Evolutionary conservation across 2,113 vertebrate genomes (phyloP).

Genomic region (Psettodes erumei): DNA sequence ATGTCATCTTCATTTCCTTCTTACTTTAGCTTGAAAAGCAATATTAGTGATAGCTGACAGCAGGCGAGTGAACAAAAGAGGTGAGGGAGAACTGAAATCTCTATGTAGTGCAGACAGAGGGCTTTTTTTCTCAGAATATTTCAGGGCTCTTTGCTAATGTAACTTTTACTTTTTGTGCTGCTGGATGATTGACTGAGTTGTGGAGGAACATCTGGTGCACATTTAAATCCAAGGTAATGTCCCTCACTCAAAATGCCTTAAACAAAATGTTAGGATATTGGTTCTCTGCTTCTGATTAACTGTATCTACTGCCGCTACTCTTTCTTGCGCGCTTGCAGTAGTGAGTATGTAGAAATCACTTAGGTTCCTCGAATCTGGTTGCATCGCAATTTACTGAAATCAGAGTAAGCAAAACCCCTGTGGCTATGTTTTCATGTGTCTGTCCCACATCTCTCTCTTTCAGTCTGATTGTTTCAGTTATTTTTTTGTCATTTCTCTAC

Average conservation of each 20-base stretch:
- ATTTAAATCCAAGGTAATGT: conserved; percentile 43
- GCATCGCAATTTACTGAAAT: not conserved
- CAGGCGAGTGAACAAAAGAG: conserved; percentile 24
- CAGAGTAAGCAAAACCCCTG: not conserved
- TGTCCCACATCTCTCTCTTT: not conserved
- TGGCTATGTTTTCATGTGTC: too few relatives aligned
- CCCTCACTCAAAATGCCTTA: not conserved
- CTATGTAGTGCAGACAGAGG: not conserved
- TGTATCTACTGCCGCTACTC: not conserved
- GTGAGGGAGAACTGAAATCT: conserved; percentile 20
- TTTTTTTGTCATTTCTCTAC: not conserved
- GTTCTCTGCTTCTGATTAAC: not conserved
- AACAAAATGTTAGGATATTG: not conserved
- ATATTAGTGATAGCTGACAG: conserved; percentile 62
- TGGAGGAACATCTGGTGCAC: conserved; percentile 16
- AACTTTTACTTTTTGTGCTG: not conserved
- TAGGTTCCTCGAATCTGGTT: conserved; percentile 34
- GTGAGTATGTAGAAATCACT: conserved; percentile 39
- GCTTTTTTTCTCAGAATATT: not conserved
- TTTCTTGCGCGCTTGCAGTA: not conserved
- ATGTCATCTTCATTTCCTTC: conserved; percentile 76
- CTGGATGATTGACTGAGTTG: conserved; percentile 49
- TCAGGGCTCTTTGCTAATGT: not conserved
- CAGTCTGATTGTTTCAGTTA: not conserved
- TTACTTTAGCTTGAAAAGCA: conserved; percentile 51